A percentile compares a stretch with the other conserved stretches of the same genome.
Conservation (phyloP, 2,113 vertebrate species). For the Tricholaema leucomelas region DNA sequence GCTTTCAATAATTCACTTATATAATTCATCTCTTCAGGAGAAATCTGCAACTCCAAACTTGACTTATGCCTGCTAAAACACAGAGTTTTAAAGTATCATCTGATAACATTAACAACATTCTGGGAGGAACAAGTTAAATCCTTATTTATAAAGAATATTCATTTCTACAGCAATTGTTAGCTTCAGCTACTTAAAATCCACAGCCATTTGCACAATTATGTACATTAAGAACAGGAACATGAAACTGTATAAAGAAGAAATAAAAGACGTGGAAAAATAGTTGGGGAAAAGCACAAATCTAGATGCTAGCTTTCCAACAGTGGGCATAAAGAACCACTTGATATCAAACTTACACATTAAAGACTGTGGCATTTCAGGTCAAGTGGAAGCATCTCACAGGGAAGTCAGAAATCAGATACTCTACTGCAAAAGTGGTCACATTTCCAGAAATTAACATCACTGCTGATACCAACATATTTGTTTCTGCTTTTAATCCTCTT, state of each 20-base stretch:
- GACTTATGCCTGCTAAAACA: neutral
- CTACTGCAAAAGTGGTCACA: neutral
- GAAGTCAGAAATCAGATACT: neutral
- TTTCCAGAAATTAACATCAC: neutral
- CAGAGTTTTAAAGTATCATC: neutral
- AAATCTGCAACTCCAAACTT: neutral
- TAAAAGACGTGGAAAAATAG: neutral
- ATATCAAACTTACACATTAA: neutral
- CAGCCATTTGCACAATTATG: neutral
- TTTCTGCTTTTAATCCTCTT: conserved; percentile 27
- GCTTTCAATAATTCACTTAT: neutral
- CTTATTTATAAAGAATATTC: neutral
- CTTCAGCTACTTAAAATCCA: neutral
- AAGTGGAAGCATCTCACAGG: neutral
- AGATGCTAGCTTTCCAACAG: neutral
- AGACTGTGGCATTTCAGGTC: neutral
- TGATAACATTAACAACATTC: neutral
- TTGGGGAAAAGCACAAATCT: neutral
- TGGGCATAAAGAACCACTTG: neutral
- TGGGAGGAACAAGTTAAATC: neutral
- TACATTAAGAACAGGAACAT: neutral
- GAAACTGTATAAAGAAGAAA: neutral
- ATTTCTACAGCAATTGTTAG: neutral
- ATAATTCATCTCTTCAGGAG: neutral
- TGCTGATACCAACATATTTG: neutral